Base-by-base conservation (phyloP, 2,113 vertebrate species). In the Poecile atricapillus region DNA sequence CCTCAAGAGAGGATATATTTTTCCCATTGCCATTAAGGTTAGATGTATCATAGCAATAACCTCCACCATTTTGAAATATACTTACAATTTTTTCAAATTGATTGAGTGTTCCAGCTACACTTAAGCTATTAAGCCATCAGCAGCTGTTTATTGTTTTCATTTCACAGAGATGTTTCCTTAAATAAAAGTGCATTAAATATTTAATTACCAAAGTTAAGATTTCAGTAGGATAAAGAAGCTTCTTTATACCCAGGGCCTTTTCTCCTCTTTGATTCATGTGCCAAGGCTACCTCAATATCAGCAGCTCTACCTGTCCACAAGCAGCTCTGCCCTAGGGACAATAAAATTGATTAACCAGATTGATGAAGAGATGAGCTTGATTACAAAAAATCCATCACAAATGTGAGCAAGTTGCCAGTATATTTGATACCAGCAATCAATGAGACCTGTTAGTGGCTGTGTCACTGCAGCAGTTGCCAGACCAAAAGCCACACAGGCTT, bases 141-240 rank as follows among this genome's bases (percentile, higher is more conserved):
- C 44, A 81, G 68, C 77, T 86, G 60, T 96, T 95, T 90, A 95
- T 92, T 92, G 83, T 58, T 93, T 89, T 93, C 47, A 94, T 96
- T 89, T 90, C 81, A 73, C 41, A 83, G 44, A 85, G 19, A 47
- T 13, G 9, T 65, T 90, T 67, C 70, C 86, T 92, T 88, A 89
- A 81, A 24, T 80, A 89, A 43, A 70, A 90, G 11, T 35, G 23
- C 20, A 60, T 78, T 93, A 92, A 83, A 52, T 88, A 79, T 89
- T 88, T 92, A 56, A 56, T 60, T 85, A 64, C 35, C 44, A 43
- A 91, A 82, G 11, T 59, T 68, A 73, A 84, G 56, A 35, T 35
- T 81, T 92, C 18, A 84, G 46, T 58, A 92, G 50, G 63, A 49
- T 49, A 15, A 77, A 86, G 73, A 89, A 81, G 60, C 35, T 86